These are phyloP conservation scores for Meteorus sp. DNA, from an alignment of 1,140 invertebrate species.

Conservation along the genomic window DNA sequence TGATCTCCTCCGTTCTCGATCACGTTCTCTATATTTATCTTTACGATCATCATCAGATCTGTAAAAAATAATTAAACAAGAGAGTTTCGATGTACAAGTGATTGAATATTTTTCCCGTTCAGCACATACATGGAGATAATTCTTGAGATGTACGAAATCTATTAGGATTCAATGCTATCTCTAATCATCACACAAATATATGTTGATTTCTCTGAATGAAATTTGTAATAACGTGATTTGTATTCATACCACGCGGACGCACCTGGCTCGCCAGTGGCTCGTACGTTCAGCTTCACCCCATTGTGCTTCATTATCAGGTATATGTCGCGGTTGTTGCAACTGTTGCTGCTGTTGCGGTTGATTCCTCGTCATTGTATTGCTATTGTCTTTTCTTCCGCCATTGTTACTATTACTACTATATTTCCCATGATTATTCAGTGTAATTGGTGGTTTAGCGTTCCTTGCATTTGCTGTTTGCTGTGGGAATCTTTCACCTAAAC, in stretches of 20 bases:
- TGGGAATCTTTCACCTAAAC: slow-evolving; percentile 65
- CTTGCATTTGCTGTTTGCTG: slow-evolving; percentile 50
- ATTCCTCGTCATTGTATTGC: slow-evolving; percentile 35
- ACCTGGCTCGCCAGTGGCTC: slow-evolving; percentile 59
- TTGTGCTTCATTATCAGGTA: slow-evolving; percentile 59
- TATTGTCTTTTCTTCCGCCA: slow-evolving; percentile 45
- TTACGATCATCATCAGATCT: slow-evolving; percentile 53
- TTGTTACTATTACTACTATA: slow-evolving; percentile 40
- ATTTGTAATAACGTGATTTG: slow-evolving; percentile 52
- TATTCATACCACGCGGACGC: slow-evolving; percentile 58
- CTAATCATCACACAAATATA: too few species aligned
- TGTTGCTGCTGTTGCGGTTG: slow-evolving; percentile 38
- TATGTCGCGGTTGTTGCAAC: slow-evolving; percentile 42
- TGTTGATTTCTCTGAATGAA: slow-evolving; percentile 24
- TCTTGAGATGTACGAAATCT: too few species aligned
- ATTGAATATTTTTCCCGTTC: too few species aligned
- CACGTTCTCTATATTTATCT: slow-evolving; percentile 45
- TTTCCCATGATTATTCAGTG: slow-evolving; percentile 53
- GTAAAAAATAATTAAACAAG: slow-evolving; percentile 39
- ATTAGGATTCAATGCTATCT: too few species aligned
- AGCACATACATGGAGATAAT: too few species aligned
- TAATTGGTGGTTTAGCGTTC: slow-evolving; percentile 53
- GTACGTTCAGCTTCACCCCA: slow-evolving; percentile 60
- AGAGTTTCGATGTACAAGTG: slow-evolving; percentile 33
- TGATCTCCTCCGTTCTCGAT: slow-evolving; percentile 40